A percentile compares a stretch with the other conserved stretches of the same genome.
Evolutionary conservation across 2,113 vertebrate genomes (phyloP).

Genomic region (Cynocephalus volans): DNA sequence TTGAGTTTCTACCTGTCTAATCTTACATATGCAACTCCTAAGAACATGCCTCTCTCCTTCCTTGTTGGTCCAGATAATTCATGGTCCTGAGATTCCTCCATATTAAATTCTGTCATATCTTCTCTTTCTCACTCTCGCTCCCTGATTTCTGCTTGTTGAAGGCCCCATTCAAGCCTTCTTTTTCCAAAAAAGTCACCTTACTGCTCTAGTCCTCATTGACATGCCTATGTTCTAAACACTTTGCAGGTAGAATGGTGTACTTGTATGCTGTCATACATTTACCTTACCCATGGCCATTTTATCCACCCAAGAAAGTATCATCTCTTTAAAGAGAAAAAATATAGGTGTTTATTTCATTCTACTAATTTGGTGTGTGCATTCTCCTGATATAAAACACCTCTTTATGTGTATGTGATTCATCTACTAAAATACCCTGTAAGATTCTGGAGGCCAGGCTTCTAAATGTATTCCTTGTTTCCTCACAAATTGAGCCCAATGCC

Average conservation of each 20-base stretch:
- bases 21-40: background rate
- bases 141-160: background rate
- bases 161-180: background rate
- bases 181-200: background rate
- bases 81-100: background rate
- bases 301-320: background rate
- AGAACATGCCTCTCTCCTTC: background rate
- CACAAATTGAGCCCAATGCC: background rate
- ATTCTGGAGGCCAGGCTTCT: background rate
- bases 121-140: background rate
- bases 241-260: background rate
- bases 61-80: background rate
- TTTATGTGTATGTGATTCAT: background rate
- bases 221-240: background rate
- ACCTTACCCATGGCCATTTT: background rate
- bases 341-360: background rate
- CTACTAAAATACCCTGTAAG: background rate
- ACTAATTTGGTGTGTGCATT: background rate
- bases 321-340: background rate
- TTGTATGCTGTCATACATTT: background rate
- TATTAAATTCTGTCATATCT: background rate
- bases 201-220: background rate
- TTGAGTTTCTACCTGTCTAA: background rate
- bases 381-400: background rate
- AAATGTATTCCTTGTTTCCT: background rate